Conservation (phyloP, 2,113 vertebrate genomes). For the Suricata suricatta region DNA sequence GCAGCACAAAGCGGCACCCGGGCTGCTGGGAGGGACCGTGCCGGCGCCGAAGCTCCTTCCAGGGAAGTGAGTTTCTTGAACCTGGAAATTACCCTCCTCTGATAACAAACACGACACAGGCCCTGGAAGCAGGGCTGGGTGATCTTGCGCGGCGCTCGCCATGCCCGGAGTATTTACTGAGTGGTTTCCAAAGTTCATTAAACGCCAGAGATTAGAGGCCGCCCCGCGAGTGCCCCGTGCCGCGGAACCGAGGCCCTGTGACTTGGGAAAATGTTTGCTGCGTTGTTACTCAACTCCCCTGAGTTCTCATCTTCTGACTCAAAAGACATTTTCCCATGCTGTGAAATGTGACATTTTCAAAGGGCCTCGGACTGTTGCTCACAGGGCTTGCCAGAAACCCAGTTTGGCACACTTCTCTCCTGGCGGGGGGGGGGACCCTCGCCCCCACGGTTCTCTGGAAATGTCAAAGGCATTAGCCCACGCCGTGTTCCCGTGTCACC, state of each 20-base stretch:
- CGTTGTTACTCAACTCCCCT: conserved; percentile 85
- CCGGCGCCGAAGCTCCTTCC: conserved; percentile 75
- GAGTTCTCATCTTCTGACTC: conserved; percentile 82
- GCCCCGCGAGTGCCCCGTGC: conserved; percentile 84
- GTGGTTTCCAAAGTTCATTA: conserved; percentile 90
- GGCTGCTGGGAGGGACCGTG: conserved; percentile 49
- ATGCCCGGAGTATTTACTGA: conserved; percentile 85
- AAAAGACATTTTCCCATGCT: conserved; percentile 80
- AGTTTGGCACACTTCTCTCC: conserved; percentile 17
- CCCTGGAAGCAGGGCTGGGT: conserved; percentile 80
- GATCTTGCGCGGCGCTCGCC: conserved; percentile 84
- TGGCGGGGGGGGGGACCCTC: not conserved
- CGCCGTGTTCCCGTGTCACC: conserved; percentile 43
- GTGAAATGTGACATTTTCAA: conserved; percentile 82
- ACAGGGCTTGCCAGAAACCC: conserved; percentile 45
- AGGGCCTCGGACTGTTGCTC: conserved; percentile 62
- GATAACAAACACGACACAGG: conserved; percentile 83
- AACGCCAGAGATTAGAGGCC: conserved; percentile 87
- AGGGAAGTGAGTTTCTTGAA: conserved; percentile 80
- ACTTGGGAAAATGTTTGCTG: conserved; percentile 86
- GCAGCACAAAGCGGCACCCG: not conserved
- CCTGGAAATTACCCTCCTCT: conserved; percentile 87
- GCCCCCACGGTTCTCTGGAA: conserved; percentile 68
- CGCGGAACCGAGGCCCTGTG: conserved; percentile 85
- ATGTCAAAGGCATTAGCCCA: conserved; percentile 81